phyloP scores from a whole-genome alignment of 2,888 invertebrate species.

The Leptopilina myrica region DNA sequence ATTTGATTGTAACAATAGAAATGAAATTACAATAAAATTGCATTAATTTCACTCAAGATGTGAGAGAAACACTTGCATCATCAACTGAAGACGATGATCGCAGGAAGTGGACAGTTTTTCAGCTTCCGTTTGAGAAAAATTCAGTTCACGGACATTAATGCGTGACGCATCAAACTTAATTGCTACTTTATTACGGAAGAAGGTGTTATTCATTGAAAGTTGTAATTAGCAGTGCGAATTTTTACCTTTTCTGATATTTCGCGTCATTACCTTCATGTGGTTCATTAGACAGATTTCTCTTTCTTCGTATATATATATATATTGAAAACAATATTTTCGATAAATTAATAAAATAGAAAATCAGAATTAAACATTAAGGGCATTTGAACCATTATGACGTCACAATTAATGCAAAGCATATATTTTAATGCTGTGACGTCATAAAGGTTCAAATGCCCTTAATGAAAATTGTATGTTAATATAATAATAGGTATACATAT shows the following conservation, averaged over 20 bases:
- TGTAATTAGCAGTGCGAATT: conserved; percentile 68
- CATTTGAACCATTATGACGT: no score
- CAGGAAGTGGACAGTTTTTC: conserved; percentile 60
- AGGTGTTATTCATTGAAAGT: conserved; percentile 62
- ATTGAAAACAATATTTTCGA: not conserved
- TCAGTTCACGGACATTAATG: conserved; percentile 69
- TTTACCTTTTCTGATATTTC: conserved; percentile 61
- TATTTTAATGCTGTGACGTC: no score
- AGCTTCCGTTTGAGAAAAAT: conserved; percentile 63
- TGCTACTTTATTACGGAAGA: conserved; percentile 66
- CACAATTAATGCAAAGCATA: no score
- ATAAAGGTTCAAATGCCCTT: no score
- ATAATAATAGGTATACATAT: not conserved
- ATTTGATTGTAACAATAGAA: not conserved
- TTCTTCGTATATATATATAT: not conserved
- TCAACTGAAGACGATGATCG: conserved; percentile 39
- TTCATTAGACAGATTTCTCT: conserved; percentile 42
- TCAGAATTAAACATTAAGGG: no score
- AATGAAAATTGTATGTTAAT: no score
- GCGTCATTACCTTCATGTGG: conserved; percentile 57
- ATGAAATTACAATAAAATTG: conserved; percentile 7
- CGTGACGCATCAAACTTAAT: conserved; percentile 65
- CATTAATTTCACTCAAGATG: conserved; percentile 6
- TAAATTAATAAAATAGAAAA: not conserved
- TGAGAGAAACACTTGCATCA: conserved; percentile 17